Evolutionary conservation across 2,797 vertebrate genomes (phyloP).

Genomic region (Gorsachius magnificus): DNA sequence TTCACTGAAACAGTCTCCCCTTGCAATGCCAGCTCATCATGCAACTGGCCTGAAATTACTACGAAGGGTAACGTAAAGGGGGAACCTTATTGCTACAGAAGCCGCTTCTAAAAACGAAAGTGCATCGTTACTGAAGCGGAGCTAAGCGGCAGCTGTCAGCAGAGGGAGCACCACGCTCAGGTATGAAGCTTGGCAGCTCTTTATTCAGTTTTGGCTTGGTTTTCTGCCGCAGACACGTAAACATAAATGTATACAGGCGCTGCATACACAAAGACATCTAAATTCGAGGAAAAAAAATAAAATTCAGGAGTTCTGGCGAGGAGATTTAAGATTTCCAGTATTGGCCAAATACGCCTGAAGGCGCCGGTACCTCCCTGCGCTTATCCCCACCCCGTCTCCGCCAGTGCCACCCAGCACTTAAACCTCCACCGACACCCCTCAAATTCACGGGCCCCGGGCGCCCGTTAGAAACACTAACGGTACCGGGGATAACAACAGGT

Average conservation of each 20-base stretch:
- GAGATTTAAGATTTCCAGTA: background rate
- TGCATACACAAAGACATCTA: accelerated
- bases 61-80: background rate
- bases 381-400: accelerated
- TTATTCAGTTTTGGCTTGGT: background rate
- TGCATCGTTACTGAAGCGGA: accelerated
- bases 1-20: background rate
- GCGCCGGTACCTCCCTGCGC: accelerated
- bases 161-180: conserved; percentile 25
- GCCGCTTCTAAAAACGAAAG: accelerated
- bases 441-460: accelerated
- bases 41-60: background rate
- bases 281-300: accelerated
- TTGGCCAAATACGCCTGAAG: accelerated
- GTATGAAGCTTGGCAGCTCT: accelerated
- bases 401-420: background rate
- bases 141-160: background rate
- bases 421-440: background rate
- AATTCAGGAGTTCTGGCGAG: background rate
- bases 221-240: background rate
- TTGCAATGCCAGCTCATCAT: background rate
- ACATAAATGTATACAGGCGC: accelerated
- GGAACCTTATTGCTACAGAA: background rate
- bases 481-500: accelerated
- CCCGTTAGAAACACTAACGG: accelerated